Conservation (phyloP, 2,797 vertebrate species). For the Glossophaga mutica region DNA sequence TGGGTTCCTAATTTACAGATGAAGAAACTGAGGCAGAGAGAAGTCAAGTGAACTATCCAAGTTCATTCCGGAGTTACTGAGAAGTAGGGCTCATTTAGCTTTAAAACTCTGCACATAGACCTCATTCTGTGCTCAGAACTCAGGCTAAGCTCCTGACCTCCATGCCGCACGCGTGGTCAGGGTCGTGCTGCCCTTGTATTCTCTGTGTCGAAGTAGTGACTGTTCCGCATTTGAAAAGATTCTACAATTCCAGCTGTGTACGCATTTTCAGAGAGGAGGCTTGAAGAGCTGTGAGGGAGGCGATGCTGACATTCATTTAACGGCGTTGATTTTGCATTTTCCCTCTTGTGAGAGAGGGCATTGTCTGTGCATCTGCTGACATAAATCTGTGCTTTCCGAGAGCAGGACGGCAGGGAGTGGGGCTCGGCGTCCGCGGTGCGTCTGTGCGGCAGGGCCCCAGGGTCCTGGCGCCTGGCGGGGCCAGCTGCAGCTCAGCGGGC, state of each 20-base stretch:
- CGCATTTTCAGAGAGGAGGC: background rate
- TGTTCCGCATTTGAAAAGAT: background rate
- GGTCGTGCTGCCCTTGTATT: accelerated
- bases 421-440: background rate
- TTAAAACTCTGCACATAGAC: background rate
- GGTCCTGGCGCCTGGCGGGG: background rate
- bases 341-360: background rate
- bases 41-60: background rate
- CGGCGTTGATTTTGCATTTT: background rate
- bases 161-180: accelerated
- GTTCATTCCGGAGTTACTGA: background rate
- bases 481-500: slow-evolving; percentile 31
- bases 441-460: background rate
- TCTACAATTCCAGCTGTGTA: background rate
- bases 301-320: background rate
- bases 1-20: background rate
- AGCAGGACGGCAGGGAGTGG: background rate
- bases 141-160: background rate
- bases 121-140: background rate
- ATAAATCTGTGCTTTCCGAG: background rate
- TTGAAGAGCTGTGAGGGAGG: background rate
- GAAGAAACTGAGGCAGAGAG: background rate
- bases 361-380: background rate
- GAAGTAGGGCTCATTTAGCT: background rate
- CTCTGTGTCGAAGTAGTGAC: background rate